These are phyloP conservation scores for Idaea biselata DNA, from an alignment of 2,888 invertebrate species.

Conservation along the genomic window DNA sequence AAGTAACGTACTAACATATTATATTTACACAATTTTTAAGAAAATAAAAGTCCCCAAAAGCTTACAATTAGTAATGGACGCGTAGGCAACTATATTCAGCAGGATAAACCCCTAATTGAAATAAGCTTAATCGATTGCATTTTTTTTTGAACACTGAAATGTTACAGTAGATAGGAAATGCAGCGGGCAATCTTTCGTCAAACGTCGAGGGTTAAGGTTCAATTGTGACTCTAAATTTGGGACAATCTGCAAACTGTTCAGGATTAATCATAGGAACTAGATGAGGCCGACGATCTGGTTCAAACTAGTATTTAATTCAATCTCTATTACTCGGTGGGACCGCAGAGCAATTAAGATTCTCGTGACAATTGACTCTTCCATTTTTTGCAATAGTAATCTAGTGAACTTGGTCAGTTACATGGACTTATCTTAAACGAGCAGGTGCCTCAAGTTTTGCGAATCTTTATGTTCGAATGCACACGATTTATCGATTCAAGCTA, in stretches of 20 bases:
- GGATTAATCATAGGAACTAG: conserved; percentile 31
- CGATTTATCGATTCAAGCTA: no score
- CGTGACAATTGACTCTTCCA: neutral
- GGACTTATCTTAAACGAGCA: no score
- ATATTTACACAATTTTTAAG: no score
- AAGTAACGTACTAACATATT: no score
- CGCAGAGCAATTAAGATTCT: conserved; percentile 32
- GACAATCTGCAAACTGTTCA: conserved; percentile 33
- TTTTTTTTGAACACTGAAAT: neutral
- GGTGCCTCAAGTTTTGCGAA: no score
- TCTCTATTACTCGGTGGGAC: conserved; percentile 37
- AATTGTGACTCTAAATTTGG: conserved; percentile 41
- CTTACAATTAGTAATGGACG: no score
- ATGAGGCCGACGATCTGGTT: conserved; percentile 36
- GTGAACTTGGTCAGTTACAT: neutral
- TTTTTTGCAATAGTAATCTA: neutral
- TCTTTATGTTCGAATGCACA: no score
- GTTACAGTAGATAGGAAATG: neutral
- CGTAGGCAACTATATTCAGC: no score
- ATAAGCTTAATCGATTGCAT: neutral
- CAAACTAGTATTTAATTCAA: conserved; percentile 42
- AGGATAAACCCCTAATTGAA: no score
- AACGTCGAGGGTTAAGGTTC: conserved; percentile 42
- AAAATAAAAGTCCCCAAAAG: no score
- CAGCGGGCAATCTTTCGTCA: conserved; percentile 24